Evolutionary conservation across 2,797 vertebrate genomes (phyloP), one percentile per base, ranked within the genome.

Genomic region (Melanotaenia boesemani): DNA sequence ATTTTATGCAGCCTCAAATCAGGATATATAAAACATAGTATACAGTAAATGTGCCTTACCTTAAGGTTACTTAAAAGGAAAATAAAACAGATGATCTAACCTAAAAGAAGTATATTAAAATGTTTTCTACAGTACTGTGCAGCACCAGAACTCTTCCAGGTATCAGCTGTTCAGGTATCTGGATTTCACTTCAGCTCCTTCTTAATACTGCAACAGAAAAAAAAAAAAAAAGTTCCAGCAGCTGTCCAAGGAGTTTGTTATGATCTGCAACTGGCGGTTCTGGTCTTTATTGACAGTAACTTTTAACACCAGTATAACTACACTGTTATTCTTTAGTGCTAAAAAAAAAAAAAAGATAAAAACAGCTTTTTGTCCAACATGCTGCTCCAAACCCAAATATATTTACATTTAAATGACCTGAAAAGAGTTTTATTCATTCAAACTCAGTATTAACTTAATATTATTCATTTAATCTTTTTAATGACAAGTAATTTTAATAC

Each of bases 131-230:
- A 70, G 83, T 70, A 76, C 56, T 78, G 65, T 74, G 74, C 61
- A 74, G 79, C 56, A 67, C 5, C 16, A 64, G 46, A 59, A 63
- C 22, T 30, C 39, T 57, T 56, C 63, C 41, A 12, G 70, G 66
- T 63, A 22, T 15, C 39, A 39, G 67, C 57, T 34, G 63, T 39
- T 67, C 24, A 7, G 2, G 56, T 24, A 34, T 69, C 68, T 74
- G 58, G 79, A 78, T 79, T 73, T 84, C 56, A 91, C 46, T 86
- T 22, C 80, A 94, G 87, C 67, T 92, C 88, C 79, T 86, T 94
- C 82, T 92, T 88, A 81, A 94, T 90, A 61, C 93, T 94, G 86
- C 2, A 7, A 68, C 22, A 62, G 71, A 84, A n/a, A 80, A 26
- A 52, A 39, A 36, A 62, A 79, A 67, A 15, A 59, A 32, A 3